phyloP scores from a whole-genome alignment of 2,888 invertebrate genomes.

The Diarsia dahlii region DNA sequence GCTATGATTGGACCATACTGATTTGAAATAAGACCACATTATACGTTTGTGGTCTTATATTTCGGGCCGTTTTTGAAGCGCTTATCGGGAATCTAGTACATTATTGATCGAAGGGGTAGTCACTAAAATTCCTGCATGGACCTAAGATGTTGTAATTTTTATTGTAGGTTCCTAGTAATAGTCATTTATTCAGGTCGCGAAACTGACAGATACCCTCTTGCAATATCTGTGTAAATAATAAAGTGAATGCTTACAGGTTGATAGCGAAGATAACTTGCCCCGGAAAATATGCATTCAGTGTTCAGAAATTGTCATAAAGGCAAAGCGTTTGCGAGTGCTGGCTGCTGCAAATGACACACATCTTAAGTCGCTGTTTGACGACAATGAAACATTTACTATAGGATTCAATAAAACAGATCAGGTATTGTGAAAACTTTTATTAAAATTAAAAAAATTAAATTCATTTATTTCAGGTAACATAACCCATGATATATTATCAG shows the following conservation, averaged over 20 bases:
- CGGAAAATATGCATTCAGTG: conserved; percentile 78
- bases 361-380: conserved; percentile 69
- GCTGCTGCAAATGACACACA: conserved; percentile 75
- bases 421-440: conserved; percentile 26
- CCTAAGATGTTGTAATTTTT: too few relatives aligned
- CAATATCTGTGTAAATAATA: neutral
- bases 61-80: too few relatives aligned
- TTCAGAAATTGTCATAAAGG: conserved; percentile 70
- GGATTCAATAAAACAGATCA: conserved; percentile 1
- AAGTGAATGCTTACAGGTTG: conserved; percentile 64
- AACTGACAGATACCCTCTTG: neutral
- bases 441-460: too few relatives aligned
- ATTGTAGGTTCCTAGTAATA: too few relatives aligned
- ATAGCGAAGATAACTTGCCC: conserved; percentile 74
- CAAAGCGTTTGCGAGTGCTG: conserved; percentile 70
- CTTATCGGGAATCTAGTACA: too few relatives aligned
- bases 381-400: conserved; percentile 41
- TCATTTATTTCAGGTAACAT: too few relatives aligned
- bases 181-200: neutral
- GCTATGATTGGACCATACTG: too few relatives aligned
- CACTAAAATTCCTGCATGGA: too few relatives aligned
- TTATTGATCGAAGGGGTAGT: too few relatives aligned
- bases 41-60: too few relatives aligned
- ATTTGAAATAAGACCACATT: too few relatives aligned
- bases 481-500: too few relatives aligned